Evolutionary conservation across 2,113 vertebrate species (phyloP).

Genomic region (Dasypus novemcinctus): DNA sequence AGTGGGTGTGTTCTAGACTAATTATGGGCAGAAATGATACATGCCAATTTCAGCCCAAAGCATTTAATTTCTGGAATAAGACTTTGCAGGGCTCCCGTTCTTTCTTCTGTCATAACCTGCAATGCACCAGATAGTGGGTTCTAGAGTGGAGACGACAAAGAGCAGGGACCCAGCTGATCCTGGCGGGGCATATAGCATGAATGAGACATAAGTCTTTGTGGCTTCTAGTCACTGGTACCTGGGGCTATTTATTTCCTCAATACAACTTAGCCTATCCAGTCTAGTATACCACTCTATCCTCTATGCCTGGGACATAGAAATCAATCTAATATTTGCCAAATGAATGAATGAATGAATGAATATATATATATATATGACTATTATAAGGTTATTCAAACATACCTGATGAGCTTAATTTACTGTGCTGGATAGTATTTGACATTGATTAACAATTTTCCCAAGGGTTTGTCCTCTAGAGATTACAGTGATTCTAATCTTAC

Average conservation of each 20-base stretch:
- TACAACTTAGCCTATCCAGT: neutral
- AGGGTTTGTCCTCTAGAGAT: neutral
- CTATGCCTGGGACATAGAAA: neutral
- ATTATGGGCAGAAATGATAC: neutral
- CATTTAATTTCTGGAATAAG: neutral
- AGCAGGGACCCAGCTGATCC: neutral
- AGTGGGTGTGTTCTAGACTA: neutral
- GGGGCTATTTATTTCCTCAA: neutral
- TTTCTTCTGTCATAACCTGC: neutral
- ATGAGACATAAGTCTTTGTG: neutral
- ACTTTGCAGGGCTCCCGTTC: neutral
- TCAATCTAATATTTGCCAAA: neutral
- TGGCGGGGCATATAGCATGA: rapidly evolving
- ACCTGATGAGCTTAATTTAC: neutral
- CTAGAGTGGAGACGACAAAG: neutral
- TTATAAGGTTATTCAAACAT: neutral
- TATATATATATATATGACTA: neutral
- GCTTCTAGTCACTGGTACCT: neutral
- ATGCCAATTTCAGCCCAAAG: neutral
- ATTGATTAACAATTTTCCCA: neutral
- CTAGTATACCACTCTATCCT: neutral
- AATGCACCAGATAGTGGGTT: neutral
- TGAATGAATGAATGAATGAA: neutral
- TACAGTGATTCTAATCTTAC: neutral
- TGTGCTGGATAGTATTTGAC: no score